phyloP scores from a whole-genome alignment of 2,888 invertebrate genomes.

The Scrobipalpa atriplicella region DNA sequence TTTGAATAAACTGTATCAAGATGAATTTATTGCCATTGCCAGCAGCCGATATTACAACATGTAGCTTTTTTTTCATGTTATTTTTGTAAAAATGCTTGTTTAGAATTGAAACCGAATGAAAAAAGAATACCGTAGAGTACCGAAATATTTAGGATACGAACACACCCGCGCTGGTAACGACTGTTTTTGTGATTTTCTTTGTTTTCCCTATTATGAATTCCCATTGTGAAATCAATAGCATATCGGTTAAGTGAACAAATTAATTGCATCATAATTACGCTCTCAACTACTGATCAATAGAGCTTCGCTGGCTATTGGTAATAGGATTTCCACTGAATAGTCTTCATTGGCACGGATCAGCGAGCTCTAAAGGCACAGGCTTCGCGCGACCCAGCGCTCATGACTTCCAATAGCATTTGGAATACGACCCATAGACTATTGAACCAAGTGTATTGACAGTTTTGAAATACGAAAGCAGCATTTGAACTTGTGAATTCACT shows the following conservation, averaged over 20 bases:
- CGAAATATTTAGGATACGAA: too few relatives aligned
- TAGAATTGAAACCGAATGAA: too few relatives aligned
- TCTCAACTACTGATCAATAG: background rate
- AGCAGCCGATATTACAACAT: too few relatives aligned
- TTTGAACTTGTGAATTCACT: background rate
- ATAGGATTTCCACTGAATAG: background rate
- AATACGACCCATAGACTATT: background rate
- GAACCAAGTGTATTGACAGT: background rate
- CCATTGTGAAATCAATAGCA: background rate
- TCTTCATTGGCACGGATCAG: slow-evolving; percentile 3
- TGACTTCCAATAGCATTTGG: background rate
- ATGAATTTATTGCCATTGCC: too few relatives aligned
- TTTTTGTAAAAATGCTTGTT: too few relatives aligned
- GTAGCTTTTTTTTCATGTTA: too few relatives aligned
- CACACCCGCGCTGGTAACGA: too few relatives aligned
- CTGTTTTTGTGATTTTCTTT: too few relatives aligned
- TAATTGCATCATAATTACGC: background rate
- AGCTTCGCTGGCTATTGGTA: background rate
- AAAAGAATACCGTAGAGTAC: too few relatives aligned
- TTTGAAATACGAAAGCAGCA: background rate
- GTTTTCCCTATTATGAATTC: too few relatives aligned
- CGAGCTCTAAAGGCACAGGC: slow-evolving; percentile 7
- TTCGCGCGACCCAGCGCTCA: background rate
- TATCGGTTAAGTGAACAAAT: background rate
- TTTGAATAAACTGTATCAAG: too few relatives aligned